These are phyloP conservation scores for Catharus minimus DNA, from an alignment of 2,113 vertebrate genomes.

Conservation along the genomic window DNA sequence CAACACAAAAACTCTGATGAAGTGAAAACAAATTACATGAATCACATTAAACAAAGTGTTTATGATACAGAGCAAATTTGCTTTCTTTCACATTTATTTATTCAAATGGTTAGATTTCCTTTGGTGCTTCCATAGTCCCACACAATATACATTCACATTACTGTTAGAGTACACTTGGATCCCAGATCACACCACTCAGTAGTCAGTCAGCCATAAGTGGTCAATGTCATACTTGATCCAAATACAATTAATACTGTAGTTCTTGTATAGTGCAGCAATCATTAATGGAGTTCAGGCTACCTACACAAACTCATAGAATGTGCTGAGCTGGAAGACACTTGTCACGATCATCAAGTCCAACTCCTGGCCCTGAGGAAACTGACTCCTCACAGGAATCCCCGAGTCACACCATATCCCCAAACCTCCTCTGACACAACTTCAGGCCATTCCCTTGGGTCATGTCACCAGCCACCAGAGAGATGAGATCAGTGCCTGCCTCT, in stretches of 20 bases:
- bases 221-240: neutral
- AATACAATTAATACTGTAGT: neutral
- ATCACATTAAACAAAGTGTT: neutral
- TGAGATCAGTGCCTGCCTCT: neutral
- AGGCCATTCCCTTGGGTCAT: too few relatives aligned
- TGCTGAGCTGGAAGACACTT: neutral
- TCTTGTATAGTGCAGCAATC: neutral
- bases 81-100: neutral
- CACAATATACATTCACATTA: neutral
- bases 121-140: neutral
- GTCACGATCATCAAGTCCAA: neutral
- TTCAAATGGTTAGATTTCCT: neutral
- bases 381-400: neutral
- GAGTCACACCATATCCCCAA: rapidly evolving
- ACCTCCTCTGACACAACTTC: neutral
- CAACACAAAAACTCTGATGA: neutral
- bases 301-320: neutral
- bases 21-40: neutral
- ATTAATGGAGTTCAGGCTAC: neutral
- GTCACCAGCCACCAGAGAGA: neutral
- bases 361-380: neutral
- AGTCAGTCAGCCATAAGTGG: neutral
- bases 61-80: neutral
- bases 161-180: neutral
- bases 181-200: neutral